Evolutionary conservation across 64 coral and sea anemone species (phyloP), one percentile per base, ranked within the genome.

Genomic region (Acropora yongei): DNA sequence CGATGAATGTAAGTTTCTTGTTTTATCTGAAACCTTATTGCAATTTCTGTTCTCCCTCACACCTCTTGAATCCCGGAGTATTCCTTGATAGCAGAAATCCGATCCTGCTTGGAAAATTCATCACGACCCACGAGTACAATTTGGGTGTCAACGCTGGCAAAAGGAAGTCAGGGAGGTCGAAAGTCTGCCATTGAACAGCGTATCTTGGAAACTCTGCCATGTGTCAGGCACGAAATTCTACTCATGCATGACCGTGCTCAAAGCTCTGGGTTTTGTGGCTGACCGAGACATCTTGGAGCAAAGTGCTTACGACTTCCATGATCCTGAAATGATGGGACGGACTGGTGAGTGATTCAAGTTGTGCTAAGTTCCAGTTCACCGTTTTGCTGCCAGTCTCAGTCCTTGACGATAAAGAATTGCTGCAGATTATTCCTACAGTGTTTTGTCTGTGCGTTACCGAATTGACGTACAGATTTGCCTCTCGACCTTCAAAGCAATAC

Each of bases 301-400:
- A 41, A 98, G 95, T 72, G 95, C 96, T 96, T 98, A 98, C 93
- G 96, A 98, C 77, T 98, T 98, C 91, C 93, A 98, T 45, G 96
- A 98, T 48, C 96, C 95, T 60, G 96, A 98, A 76, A 98, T 98
- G 96, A 98, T 98, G 96, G 96, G 96, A 88, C 90, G 30, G 30
- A 30, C 30, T 98, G 96, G 96, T 98, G 40, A 78, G 93, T 93
- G 40, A 0, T 42, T 0, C 0, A 30, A 30, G 30, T 30, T 30
- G 30, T 30, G 30, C 30, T 30, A 30, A 30, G 30, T 30, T 30
- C 30, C 30, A 30, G 30, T 30, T 30, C 30, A 30, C 30, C 30
- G 30, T 30, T 30, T 30, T 30, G 30, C 30, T 30, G 30, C 30
- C 30, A 30, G 30, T 30, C 30, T 30, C 30, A 30, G 30, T 30